These are phyloP conservation scores for Drosophila mulleri DNA, from an alignment of 2,888 invertebrate genomes.

Conservation along the genomic window DNA sequence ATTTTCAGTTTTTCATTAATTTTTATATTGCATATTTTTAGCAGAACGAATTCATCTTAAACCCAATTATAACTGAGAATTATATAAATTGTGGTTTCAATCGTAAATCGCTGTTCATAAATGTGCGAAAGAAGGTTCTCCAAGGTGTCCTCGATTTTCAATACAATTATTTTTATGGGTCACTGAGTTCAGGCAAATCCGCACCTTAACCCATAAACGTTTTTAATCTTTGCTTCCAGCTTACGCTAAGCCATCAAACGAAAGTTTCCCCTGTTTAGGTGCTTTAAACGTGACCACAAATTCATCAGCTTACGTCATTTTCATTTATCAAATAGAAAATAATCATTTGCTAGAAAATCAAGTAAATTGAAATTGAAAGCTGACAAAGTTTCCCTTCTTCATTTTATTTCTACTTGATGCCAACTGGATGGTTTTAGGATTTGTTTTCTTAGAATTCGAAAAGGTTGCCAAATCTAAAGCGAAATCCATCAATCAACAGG, in stretches of 20 bases:
- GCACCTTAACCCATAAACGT: background rate
- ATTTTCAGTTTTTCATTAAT: background rate
- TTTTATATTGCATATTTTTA: background rate
- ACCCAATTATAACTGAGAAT: background rate
- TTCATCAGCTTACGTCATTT: background rate
- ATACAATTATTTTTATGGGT: constrained; percentile 5
- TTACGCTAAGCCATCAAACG: background rate
- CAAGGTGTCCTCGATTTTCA: background rate
- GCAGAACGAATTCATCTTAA: background rate
- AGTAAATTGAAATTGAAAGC: background rate
- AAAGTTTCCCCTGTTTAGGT: background rate
- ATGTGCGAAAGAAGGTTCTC: background rate
- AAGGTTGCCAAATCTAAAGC: no score
- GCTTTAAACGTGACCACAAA: background rate
- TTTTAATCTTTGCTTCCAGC: background rate
- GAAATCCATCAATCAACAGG: background rate
- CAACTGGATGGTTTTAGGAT: background rate
- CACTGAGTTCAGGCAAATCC: background rate
- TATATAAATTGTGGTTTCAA: background rate
- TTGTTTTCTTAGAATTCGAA: background rate
- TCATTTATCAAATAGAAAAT: background rate
- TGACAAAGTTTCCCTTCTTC: background rate
- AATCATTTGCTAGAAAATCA: background rate
- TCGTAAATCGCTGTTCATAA: background rate
- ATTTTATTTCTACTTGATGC: background rate